A percentile compares a stretch with the other conserved stretches of the same genome.
These are phyloP conservation scores for Deroptyus accipitrinus DNA, from an alignment of 2,113 vertebrate species.

Conservation along the genomic window DNA sequence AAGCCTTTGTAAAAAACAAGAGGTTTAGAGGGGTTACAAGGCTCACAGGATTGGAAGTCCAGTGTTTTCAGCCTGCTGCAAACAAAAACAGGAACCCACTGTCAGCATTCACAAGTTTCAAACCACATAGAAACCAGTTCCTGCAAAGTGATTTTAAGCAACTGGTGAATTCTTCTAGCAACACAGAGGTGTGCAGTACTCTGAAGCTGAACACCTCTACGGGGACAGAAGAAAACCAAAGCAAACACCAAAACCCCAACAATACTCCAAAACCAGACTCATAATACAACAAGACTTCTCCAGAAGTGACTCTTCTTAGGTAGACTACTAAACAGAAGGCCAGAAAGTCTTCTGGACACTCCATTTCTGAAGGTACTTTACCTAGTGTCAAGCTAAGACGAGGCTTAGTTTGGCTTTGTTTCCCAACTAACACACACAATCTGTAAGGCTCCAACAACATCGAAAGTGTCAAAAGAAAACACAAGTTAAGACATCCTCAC, in stretches of 20 bases:
- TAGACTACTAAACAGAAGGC: not conserved
- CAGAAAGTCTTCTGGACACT: not conserved
- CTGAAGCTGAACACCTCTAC: not conserved
- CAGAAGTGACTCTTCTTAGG: not conserved
- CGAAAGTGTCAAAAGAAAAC: not conserved
- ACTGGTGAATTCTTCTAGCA: not conserved
- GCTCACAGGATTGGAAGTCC: constrained; percentile 54
- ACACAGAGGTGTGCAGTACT: not conserved
- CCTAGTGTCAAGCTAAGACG: not conserved
- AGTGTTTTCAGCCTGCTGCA: constrained; percentile 53
- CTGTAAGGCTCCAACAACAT: not conserved
- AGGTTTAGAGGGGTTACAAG: constrained; percentile 63
- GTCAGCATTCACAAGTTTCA: not conserved
- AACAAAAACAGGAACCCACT: constrained; percentile 48
- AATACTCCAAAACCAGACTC: not conserved
- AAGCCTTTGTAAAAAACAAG: constrained; percentile 81
- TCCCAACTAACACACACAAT: not conserved
- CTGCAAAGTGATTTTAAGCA: not conserved
- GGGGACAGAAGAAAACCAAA: not conserved
- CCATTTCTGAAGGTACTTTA: not conserved
- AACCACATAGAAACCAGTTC: not conserved
- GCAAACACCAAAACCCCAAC: not conserved
- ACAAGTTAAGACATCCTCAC: not conserved
- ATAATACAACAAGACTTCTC: not conserved
- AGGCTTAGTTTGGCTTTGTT: not conserved